Evolutionary conservation across 2,888 invertebrate genomes (phyloP).

Genomic region (Microplitis manilae): DNA sequence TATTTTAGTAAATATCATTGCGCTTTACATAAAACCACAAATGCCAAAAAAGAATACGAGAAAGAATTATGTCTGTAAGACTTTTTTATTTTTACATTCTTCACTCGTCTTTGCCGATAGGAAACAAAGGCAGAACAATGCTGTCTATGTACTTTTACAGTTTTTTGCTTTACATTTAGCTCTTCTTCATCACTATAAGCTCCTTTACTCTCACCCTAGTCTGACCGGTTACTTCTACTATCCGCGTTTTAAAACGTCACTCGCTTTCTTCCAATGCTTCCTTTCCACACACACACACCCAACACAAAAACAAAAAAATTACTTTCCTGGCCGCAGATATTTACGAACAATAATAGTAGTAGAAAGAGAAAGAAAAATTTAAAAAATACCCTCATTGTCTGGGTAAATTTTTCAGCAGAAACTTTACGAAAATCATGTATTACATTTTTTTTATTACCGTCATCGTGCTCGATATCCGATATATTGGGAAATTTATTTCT

Average conservation of each 20-base stretch:
- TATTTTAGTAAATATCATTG: no score
- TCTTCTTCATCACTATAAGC: slow-evolving; percentile 45
- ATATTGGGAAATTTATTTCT: neutral
- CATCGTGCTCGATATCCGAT: neutral
- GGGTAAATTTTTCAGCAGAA: neutral
- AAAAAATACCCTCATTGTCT: slow-evolving; percentile 2
- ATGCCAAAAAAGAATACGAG: neutral
- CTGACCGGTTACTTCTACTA: slow-evolving; percentile 28
- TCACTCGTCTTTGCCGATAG: slow-evolving; percentile 4
- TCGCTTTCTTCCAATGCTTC: slow-evolving; percentile 35
- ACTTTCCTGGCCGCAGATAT: neutral
- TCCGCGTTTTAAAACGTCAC: slow-evolving; percentile 29
- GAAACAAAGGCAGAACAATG: slow-evolving; percentile 9
- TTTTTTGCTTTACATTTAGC: slow-evolving; percentile 20
- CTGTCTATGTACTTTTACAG: slow-evolving; percentile 12
- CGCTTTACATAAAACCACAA: no score
- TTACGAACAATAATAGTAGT: neutral
- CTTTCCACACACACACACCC: neutral
- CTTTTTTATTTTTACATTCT: slow-evolving; percentile 16
- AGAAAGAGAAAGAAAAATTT: neutral
- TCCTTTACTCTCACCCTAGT: slow-evolving; percentile 41
- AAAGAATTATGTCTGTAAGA: neutral
- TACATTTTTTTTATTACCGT: neutral
- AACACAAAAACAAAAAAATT: neutral
- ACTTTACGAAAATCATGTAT: neutral